Evolutionary conservation across 1,140 invertebrate species (phyloP), one percentile per base, ranked within the genome.

Genomic region (Carposina sasakii): DNA sequence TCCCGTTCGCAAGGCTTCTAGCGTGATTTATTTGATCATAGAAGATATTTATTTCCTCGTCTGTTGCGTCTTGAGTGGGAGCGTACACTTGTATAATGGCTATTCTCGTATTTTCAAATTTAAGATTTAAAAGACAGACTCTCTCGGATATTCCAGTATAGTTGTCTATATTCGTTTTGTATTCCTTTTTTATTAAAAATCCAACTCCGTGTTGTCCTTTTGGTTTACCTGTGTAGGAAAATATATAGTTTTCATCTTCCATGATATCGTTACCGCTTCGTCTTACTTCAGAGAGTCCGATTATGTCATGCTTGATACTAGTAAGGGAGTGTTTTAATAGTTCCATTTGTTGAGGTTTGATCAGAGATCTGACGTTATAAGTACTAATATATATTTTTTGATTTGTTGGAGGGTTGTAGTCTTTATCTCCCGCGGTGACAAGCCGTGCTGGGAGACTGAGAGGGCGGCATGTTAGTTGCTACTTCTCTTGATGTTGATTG

Each of bases 391-490:
- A 21, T 39, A 39, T 4, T 13, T 39, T 16, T 39, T 39, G 3
- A 2, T 39, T 39, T 39, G 3, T 39, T 39, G 36, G 12, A 21
- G 36, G 36, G 36, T 39, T 39, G 15, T 39, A 19, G 36, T 39
- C 36, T 6, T 3, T 10, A 2, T 16, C 36, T 16, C 20, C 36
- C 36, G 16, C 36, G 36, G 36, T 5, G 36, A 39, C 36, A 13
- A 39, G 15, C 20, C 30, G 30, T 39, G 13, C 16, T 39, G 36
- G 36, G 20, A 39, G 36, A 16, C n/a, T 39, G 53, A 50, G 51
- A 51, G 47, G 48, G 39, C 48, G 3, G 24, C 39, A 39, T 13
- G 41, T 49, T 55, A 23, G 30, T 52, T 55, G 52, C 53, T 60
- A 60, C n/a, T n/a, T n/a, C 47, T 45, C 34, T 49, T n/a, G 3